Conservation (phyloP, 2,113 vertebrate genomes). For the Acrocephalus arundinaceus region DNA sequence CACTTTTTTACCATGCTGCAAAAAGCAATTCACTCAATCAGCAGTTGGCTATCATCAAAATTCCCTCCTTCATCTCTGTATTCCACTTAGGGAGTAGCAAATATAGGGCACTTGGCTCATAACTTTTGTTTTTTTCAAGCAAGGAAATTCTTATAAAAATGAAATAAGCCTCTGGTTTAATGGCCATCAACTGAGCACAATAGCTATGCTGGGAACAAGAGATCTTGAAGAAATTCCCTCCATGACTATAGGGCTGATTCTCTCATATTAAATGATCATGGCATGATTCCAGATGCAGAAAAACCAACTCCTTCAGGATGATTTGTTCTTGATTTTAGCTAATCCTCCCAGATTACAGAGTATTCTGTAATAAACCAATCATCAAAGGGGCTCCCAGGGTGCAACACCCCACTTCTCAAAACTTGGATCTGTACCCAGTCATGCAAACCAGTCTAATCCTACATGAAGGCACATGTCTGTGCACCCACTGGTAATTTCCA, state of each 20-base stretch:
- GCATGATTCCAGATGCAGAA: slow-evolving; percentile 7
- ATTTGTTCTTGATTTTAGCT: slow-evolving; percentile 43
- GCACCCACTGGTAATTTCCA: not conserved
- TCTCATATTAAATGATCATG: not conserved
- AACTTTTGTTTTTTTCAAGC: slow-evolving; percentile 59
- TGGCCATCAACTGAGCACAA: slow-evolving; percentile 49
- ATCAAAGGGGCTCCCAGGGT: not conserved
- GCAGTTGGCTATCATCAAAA: slow-evolving; percentile 26
- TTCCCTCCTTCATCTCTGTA: slow-evolving; percentile 44
- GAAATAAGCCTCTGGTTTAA: slow-evolving; percentile 61
- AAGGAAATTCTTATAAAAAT: slow-evolving; percentile 67
- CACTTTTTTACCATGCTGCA: not conserved
- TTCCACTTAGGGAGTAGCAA: slow-evolving; percentile 69
- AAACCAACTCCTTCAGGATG: slow-evolving; percentile 27
- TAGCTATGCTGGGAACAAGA: slow-evolving; percentile 41
- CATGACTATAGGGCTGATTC: slow-evolving; percentile 39
- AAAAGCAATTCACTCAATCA: slow-evolving; percentile 44
- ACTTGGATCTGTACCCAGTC: not conserved
- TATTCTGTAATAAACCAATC: not conserved
- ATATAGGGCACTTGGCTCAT: slow-evolving; percentile 55
- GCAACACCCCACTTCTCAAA: slow-evolving; percentile 12
- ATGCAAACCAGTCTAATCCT: not conserved
- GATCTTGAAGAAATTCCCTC: slow-evolving; percentile 52
- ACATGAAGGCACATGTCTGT: not conserved
- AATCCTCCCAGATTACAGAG: not conserved